A percentile compares a stretch with the other conserved stretches of the same genome.
phyloP scores from a whole-genome alignment of 2,888 invertebrate genomes.

The Drosophila sordidula region DNA sequence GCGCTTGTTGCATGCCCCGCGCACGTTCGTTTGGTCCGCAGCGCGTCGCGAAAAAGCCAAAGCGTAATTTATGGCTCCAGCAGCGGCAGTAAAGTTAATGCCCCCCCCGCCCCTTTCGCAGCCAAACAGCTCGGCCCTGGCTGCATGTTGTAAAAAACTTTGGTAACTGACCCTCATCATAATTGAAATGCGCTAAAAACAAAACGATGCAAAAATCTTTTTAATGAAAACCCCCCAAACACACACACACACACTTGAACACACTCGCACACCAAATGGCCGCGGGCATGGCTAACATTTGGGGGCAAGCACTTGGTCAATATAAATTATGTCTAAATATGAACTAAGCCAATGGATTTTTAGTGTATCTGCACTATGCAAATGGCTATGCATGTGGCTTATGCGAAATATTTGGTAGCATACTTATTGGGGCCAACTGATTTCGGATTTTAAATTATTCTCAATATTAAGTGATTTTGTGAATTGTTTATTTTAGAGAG shows the following conservation, averaged over 20 bases:
- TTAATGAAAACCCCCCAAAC: constrained; percentile 32
- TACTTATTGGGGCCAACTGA: constrained; percentile 7
- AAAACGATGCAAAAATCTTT: constrained; percentile 51
- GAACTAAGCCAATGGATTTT: constrained; percentile 33
- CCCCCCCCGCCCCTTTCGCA: constrained; percentile 15
- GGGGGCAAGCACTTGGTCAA: constrained; percentile 32
- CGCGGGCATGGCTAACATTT: constrained; percentile 25
- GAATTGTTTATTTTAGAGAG: too few relatives aligned
- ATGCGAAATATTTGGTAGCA: constrained; percentile 18
- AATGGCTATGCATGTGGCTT: constrained; percentile 16
- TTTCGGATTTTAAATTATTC: background rate
- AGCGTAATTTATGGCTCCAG: constrained; percentile 62
- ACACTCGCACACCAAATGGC: constrained; percentile 7
- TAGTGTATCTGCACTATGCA: constrained; percentile 24
- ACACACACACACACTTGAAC: background rate
- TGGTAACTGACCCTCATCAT: constrained; percentile 67
- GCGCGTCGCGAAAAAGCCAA: constrained; percentile 5
- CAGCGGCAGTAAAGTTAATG: constrained; percentile 64
- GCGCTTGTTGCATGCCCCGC: constrained; percentile 61
- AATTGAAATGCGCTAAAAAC: constrained; percentile 66
- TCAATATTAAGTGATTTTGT: background rate
- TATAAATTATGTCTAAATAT: constrained; percentile 33
- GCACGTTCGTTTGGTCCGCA: constrained; percentile 5
- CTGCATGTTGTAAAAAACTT: constrained; percentile 43
- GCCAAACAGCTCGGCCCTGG: constrained; percentile 6